Conservation (phyloP, 2,888 invertebrate species). For the Blomia tropicalis region DNA sequence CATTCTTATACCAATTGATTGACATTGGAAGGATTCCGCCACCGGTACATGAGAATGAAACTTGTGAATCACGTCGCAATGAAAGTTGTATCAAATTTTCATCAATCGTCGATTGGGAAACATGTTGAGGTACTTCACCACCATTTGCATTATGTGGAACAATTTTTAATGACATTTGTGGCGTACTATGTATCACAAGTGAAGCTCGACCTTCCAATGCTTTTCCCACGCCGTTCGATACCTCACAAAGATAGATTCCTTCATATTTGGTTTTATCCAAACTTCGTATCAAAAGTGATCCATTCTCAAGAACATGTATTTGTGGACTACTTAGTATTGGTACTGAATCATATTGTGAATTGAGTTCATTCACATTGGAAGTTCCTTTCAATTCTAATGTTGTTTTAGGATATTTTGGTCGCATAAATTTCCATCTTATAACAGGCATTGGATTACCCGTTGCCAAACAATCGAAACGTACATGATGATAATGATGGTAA, state of each 20-base stretch:
- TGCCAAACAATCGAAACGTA: conserved; percentile 35
- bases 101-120: not conserved
- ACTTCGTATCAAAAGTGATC: conserved; percentile 32
- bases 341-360: conserved; percentile 12
- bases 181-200: conserved; percentile 20
- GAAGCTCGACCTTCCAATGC: conserved; percentile 21
- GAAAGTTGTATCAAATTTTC: not conserved
- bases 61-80: conserved; percentile 32
- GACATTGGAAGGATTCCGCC: conserved; percentile 54
- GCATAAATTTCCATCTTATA: conserved; percentile 34
- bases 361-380: not conserved
- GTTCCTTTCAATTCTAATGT: too few relatives aligned
- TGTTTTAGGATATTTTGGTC: not conserved
- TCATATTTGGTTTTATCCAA: conserved; percentile 33
- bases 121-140: not conserved
- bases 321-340: conserved; percentile 26
- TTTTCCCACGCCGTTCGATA: conserved; percentile 35
- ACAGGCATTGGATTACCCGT: conserved; percentile 35
- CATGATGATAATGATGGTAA: conserved; percentile 28
- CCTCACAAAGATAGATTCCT: conserved; percentile 37
- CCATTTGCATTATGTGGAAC: not conserved
- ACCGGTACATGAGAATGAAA: conserved; percentile 68
- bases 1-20: conserved; percentile 54
- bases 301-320: conserved; percentile 29
- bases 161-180: conserved; percentile 11